Evolutionary conservation across 2,888 invertebrate genomes (phyloP), one percentile per base, ranked within the genome.

Genomic region (Agrochola lychnidis): DNA sequence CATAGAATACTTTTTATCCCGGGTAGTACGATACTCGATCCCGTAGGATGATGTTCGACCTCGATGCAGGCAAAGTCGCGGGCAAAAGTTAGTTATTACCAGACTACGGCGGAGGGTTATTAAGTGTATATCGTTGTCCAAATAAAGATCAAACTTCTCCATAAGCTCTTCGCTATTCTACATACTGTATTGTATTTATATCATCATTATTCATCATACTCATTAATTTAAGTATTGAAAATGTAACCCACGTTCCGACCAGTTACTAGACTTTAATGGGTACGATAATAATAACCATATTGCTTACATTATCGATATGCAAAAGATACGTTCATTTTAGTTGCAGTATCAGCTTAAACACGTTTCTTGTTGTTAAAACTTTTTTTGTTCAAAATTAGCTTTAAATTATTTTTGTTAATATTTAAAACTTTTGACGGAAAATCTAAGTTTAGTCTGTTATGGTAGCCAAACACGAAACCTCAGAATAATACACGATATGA

Each of bases 281-380:
- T 74, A 48, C 56, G 12, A 59, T 77, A 64, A 76, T 85, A 77
- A 70, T 70, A 79, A 71, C 78, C 72, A 81, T 82, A 80, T 69
- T 70, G 78, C 73, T 62, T 63, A 30, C 72, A 64, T 64, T 80
- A 78, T 72, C 74, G 82, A 79, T 82, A 70, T 57, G 42, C 70
- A 61, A 70, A 81, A 81, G 73, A 83, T 84, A 62, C 42, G 71
- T 30, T 62, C 22, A 70, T 81, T 81, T 74, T 74, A 36, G 25
- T 72, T 40, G 63, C 56, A 70, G 30, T 63, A 79, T 79, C 63
- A 19, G n/a, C 59, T n/a, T 48, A 40, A 73, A 77, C 74, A 42
- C 5, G n/a, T 12, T 56, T 76, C 45, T 56, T 61, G 25, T 40
- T 63, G 36, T 62, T 19, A 19, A 30, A 30, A 30, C 30, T 14